Percentiles rank a stretch among this genome's conserved stretches.
These are phyloP conservation scores for Neodiprion pinetum DNA, from an alignment of 1,140 invertebrate genomes.

Conservation along the genomic window DNA sequence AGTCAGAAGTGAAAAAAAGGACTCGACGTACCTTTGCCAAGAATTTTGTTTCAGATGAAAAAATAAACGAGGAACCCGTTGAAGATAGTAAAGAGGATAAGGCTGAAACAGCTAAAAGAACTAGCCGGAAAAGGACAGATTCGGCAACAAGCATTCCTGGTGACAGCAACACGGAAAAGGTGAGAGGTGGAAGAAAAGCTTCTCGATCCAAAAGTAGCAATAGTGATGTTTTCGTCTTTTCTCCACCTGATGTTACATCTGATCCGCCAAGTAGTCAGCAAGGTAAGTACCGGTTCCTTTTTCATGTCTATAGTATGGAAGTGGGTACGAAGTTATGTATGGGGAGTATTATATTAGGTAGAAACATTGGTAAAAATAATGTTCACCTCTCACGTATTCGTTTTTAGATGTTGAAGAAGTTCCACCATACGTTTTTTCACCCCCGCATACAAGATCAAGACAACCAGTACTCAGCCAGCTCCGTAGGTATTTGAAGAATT, in stretches of 20 bases:
- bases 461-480: conserved; percentile 25
- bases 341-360: background rate
- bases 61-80: conserved; percentile 32
- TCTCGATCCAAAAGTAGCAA: conserved; percentile 26
- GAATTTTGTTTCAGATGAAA: conserved; percentile 28
- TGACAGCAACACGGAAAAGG: conserved; percentile 21
- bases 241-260: conserved; percentile 33
- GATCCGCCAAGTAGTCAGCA: conserved; percentile 26
- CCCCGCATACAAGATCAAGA: conserved; percentile 42
- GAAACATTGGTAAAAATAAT: conserved; percentile 8
- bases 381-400: conserved; percentile 8
- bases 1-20: background rate
- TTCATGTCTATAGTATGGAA: too few species aligned
- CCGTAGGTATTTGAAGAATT: conserved; percentile 38
- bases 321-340: background rate
- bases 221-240: conserved; percentile 38
- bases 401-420: conserved; percentile 38
- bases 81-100: conserved; percentile 6
- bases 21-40: conserved; percentile 28
- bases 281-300: conserved; percentile 21
- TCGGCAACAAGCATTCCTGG: conserved; percentile 24
- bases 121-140: conserved; percentile 32
- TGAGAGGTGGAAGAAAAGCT: conserved; percentile 32
- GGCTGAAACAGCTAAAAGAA: background rate
- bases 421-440: conserved; percentile 46